Evolutionary conservation across 2,113 vertebrate genomes (phyloP), one percentile per base, ranked within the genome.

Genomic region (Cyprinodon variegatus): DNA sequence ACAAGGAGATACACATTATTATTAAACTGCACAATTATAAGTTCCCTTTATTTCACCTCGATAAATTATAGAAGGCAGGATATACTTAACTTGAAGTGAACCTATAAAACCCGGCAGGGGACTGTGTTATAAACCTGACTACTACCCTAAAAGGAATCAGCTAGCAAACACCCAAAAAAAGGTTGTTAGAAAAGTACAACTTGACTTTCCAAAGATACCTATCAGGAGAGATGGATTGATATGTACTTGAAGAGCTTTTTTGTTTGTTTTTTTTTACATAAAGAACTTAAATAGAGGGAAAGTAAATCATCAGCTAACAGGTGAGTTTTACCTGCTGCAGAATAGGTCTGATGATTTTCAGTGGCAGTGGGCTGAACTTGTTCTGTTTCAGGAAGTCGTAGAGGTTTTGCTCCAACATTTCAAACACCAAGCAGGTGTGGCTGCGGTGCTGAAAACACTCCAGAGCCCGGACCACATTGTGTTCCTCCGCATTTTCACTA

Each of bases 301-400:
- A 29, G 29, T 29, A 29, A 29, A 29, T 29, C 29, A 29, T 29
- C 29, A 29, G 29, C 29, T 29, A 29, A 29, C 29, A 29, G 29
- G 1, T 4, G 3, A 36, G 36, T 45, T n/a, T 82, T 75, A 93
- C 92, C 92, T 99, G 98, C 90, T 96, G 97, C 89, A 99, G 94
- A 89, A 99, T 94, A 10, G 98, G 96, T 91, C 98, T 92, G 87
- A 99, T 98, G 90, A 99, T 96, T 94, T 97, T 98, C 65, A 99
- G 95, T 50, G 97, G 97, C 90, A 99, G 91, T 38, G 98, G 98
- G 88, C 97, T 98, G 94, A 99, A 99, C 90, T 99, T 99, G 91
- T 99, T 99, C 94, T 98, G 98, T 82, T 99, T 99, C 71, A 99
- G 93, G 90, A 99, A 99, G 91, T 99, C 98, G 0, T 99, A 99